Evolutionary conservation across 2,888 invertebrate species (phyloP).

Genomic region (Lutraria lutraria): DNA sequence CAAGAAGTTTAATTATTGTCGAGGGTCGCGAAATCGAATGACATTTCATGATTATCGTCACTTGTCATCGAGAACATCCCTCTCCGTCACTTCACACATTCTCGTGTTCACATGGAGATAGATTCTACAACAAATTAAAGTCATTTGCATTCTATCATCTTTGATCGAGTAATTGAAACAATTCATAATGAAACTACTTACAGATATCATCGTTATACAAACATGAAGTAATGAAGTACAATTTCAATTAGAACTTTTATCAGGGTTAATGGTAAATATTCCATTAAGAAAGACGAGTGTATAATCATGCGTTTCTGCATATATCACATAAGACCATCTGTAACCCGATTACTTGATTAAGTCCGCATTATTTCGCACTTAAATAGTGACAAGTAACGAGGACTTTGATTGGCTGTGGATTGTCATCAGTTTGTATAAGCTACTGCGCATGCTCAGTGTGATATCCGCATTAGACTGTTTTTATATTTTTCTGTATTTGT

Average conservation of each 20-base stretch:
- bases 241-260: slow-evolving; percentile 45
- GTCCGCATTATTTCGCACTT: slow-evolving; percentile 10
- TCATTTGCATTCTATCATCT: not conserved
- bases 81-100: not conserved
- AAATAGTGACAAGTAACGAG: not conserved
- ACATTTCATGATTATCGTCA: slow-evolving; percentile 9
- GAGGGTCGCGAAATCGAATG: slow-evolving; percentile 27
- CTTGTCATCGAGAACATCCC: not conserved
- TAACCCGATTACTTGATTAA: slow-evolving; percentile 32
- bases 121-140: slow-evolving; percentile 30
- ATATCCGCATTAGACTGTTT: not conserved
- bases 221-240: slow-evolving; percentile 50
- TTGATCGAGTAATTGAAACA: slow-evolving; percentile 30
- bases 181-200: slow-evolving; percentile 34
- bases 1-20: slow-evolving; percentile 14
- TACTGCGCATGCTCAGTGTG: not conserved
- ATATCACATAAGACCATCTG: slow-evolving; percentile 26
- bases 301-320: slow-evolving; percentile 26
- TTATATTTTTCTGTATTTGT: too few relatives aligned
- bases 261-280: slow-evolving; percentile 52
- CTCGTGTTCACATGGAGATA: slow-evolving; percentile 33
- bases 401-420: not conserved
- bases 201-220: slow-evolving; percentile 51
- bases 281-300: slow-evolving; percentile 42
- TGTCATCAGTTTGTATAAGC: not conserved